Evolutionary conservation across 2,113 vertebrate genomes (phyloP).

Genomic region (Hippocampus comes): DNA sequence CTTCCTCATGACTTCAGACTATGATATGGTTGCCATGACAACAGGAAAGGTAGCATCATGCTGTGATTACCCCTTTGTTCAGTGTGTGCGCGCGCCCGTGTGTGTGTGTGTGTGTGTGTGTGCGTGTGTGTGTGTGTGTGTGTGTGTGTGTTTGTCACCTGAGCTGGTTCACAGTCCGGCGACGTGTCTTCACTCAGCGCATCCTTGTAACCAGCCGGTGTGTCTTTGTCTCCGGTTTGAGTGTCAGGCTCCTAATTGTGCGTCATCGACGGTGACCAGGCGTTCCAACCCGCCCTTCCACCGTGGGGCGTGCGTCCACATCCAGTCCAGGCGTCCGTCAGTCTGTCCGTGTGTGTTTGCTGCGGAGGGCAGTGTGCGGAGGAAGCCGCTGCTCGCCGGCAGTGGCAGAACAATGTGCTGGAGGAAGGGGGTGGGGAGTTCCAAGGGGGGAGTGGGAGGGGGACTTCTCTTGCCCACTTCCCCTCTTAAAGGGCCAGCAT

Average conservation of each 20-base stretch:
- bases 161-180: constrained; percentile 25
- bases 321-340: neutral
- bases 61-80: constrained; percentile 27
- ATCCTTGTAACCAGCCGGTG: neutral
- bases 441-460: neutral
- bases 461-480: constrained; percentile 36
- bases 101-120: too few relatives aligned
- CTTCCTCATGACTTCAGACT: constrained; percentile 33
- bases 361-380: neutral
- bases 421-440: constrained; percentile 4
- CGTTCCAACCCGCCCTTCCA: neutral
- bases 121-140: constrained; percentile 2
- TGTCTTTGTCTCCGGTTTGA: neutral
- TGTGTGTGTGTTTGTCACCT: constrained; percentile 40
- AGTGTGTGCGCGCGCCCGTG: neutral
- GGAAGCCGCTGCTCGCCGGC: constrained; percentile 27
- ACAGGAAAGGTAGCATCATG: constrained; percentile 34
- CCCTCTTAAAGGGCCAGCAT: constrained; percentile 56
- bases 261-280: neutral
- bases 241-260: neutral
- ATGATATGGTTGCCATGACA: constrained; percentile 50
- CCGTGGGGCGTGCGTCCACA: neutral
- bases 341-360: neutral
- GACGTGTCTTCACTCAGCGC: constrained; percentile 19
- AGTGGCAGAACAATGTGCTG: constrained; percentile 48